Conservation (phyloP, 2,797 vertebrate species). For the Synaphobranchus kaupii region DNA sequence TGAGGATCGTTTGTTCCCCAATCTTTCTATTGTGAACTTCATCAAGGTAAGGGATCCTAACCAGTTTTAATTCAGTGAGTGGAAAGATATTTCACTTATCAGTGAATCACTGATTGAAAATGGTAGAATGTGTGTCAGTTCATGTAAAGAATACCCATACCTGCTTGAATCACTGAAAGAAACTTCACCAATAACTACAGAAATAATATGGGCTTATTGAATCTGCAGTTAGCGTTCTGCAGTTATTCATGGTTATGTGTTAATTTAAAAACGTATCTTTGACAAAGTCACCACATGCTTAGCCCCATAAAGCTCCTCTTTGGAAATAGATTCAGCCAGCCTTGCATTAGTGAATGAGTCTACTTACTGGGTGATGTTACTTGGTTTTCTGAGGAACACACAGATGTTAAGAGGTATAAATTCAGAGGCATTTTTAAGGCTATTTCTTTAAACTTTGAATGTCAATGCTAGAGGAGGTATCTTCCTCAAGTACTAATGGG, state of each 20-base stretch:
- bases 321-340: background rate
- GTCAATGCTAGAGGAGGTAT: background rate
- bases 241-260: background rate
- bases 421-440: background rate
- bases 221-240: background rate
- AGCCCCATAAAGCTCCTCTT: background rate
- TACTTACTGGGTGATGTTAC: background rate
- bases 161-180: background rate
- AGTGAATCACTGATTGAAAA: background rate
- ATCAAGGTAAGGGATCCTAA: background rate
- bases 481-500: background rate
- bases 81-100: background rate
- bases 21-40: background rate
- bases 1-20: background rate
- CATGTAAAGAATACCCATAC: background rate
- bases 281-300: background rate
- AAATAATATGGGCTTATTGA: background rate
- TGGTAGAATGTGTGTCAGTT: background rate
- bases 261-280: background rate
- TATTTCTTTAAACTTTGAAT: background rate
- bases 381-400: background rate
- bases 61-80: background rate
- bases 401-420: background rate
- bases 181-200: background rate
- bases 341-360: background rate